Evolutionary conservation across 2,888 invertebrate genomes (phyloP).

Genomic region (Volucella inflata): DNA sequence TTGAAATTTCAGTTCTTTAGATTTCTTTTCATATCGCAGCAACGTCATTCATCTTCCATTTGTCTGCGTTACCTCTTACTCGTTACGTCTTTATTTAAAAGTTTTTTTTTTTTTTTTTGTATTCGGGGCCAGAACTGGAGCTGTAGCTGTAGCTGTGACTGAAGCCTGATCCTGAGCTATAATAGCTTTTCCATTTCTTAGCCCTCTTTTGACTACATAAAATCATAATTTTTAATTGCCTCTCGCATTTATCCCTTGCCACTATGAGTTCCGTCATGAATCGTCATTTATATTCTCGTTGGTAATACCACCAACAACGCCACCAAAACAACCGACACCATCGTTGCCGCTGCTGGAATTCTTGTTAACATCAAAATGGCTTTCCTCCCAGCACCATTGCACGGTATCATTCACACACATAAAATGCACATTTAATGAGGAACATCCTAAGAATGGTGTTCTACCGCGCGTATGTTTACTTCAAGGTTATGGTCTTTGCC

Average conservation of each 20-base stretch:
- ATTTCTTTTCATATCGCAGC: neutral
- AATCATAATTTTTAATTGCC: conserved; percentile 72
- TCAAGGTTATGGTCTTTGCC: conserved; percentile 49
- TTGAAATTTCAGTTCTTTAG: conserved; percentile 11
- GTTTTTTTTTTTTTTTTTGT: neutral
- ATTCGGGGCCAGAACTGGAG: too few species aligned
- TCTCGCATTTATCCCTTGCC: conserved; percentile 53
- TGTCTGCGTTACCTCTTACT: conserved; percentile 32
- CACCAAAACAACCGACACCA: neutral
- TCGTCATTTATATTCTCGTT: conserved; percentile 29
- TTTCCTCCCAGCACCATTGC: conserved; percentile 17
- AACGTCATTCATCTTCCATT: conserved; percentile 30
- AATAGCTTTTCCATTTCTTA: too few species aligned
- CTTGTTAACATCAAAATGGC: conserved; percentile 59
- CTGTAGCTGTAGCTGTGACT: neutral
- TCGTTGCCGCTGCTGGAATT: conserved; percentile 37
- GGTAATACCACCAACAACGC: neutral
- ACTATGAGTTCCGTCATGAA: conserved; percentile 26
- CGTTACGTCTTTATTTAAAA: conserved; percentile 42
- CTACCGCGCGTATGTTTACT: conserved; percentile 25
- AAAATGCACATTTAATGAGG: conserved; percentile 64
- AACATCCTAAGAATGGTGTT: conserved; percentile 17
- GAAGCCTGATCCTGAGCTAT: neutral
- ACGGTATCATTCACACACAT: conserved; percentile 57
- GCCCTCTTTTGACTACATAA: conserved; percentile 11